Base-by-base conservation (phyloP, 2,797 vertebrate species). In the Danio albolineatus region DNA sequence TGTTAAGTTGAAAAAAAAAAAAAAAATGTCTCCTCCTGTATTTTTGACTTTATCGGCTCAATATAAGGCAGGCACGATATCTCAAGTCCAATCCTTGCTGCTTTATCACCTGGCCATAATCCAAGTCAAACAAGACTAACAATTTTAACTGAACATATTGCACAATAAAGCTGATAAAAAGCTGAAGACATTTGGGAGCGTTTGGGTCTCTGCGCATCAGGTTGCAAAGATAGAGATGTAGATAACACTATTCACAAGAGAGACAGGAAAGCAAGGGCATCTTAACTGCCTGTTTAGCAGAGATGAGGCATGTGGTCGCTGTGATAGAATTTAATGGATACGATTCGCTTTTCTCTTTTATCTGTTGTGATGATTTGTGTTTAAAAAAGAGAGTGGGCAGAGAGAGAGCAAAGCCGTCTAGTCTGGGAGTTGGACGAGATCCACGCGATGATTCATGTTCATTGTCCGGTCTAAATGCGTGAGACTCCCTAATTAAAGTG, bases 81-180 rank as follows among this genome's bases (percentile, higher is more conserved):
- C 43, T 66, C 44, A 19, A 41, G 43, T 21, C 41, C 62, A 77
- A 70, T 71, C 19, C 21, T 60, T 21, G 53, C 44, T 51, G 56
- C 67, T 76, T 74, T 76, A 70, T 82, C 76, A 85, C 65, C 67
- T 62, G 69, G 56, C 76, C 56, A 10, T 43, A 78, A 82, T 85
- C 73, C 19, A 78, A 41, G 13, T 66, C 14, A 53, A 77, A 56
- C 54, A 36, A 43, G 51, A 53, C 64, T 53, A 28, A 46, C 65
- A 44, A 41, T 70, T 59, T 66, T 76, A 19, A 7, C 44, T 60
- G 14, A 69, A 62, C 60, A 66, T 48, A 69, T 61, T 71, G 69
- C 44, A 72, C 46, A 39, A 66, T 38, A 59, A 49, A 78, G 60
- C 39, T 10, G 46, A 78, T 82, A 46, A 56, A 80, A 53, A 66